Conservation (phyloP, 2,797 vertebrate species). For the Sebastes itinus region DNA sequence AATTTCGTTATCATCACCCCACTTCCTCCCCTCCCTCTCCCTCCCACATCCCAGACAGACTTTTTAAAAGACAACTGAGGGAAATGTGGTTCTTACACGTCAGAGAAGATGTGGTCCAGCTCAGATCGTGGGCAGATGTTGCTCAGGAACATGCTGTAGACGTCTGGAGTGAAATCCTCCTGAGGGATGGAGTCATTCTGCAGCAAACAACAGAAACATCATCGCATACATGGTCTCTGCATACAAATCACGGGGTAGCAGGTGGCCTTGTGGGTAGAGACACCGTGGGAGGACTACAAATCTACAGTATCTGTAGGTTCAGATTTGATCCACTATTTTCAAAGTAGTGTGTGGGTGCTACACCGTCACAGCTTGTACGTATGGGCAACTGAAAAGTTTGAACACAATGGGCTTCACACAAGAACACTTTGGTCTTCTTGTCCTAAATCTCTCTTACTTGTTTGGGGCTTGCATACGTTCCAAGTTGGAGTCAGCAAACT, state of each 20-base stretch:
- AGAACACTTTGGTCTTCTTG: not conserved
- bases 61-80: not conserved
- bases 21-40: not conserved
- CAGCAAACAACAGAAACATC: constrained; percentile 31
- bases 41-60: not conserved
- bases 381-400: not conserved
- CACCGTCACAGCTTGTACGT: not conserved
- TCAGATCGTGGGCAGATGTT: constrained; percentile 96
- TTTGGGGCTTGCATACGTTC: not conserved
- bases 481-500: not conserved
- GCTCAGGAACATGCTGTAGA: constrained; percentile 92
- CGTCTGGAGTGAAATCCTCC: constrained; percentile 94
- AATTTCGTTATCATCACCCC: too few relatives aligned
- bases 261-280: not conserved
- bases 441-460: not conserved
- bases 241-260: not conserved
- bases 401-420: not conserved
- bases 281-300: not conserved
- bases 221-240: not conserved
- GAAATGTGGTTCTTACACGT: constrained; percentile 87
- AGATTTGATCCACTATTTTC: not conserved
- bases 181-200: constrained; percentile 95
- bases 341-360: not conserved
- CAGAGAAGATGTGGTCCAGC: constrained; percentile 97
- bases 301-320: not conserved